phyloP scores from a whole-genome alignment of 2,797 vertebrate species.

The Darevskia nairensis region DNA sequence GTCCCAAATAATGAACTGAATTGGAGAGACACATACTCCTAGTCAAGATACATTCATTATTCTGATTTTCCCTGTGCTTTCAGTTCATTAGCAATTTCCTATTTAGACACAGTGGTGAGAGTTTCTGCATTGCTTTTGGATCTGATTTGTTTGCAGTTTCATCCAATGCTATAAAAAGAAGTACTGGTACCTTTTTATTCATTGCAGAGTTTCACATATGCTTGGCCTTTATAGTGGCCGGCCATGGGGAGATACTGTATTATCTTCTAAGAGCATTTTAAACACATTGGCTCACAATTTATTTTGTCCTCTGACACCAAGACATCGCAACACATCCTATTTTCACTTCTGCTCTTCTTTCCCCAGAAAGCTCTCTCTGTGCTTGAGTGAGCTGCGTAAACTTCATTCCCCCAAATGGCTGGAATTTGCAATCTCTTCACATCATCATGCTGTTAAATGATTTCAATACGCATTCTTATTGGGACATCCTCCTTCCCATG shows the following conservation, averaged over 20 bases:
- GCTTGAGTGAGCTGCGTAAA: conserved; percentile 49
- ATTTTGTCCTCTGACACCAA: conserved; percentile 44
- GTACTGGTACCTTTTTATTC: conserved; percentile 2
- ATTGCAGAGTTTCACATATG: neutral
- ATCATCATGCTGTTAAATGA: conserved; percentile 45
- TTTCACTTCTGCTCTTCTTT: conserved; percentile 32
- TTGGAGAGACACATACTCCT: too few relatives aligned
- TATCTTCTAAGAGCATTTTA: neutral
- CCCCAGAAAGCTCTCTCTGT: conserved; percentile 31
- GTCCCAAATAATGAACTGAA: too few relatives aligned
- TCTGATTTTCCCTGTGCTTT: neutral
- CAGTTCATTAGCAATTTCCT: neutral
- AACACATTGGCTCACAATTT: conserved; percentile 36
- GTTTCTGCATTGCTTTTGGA: neutral
- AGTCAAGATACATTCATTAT: neutral
- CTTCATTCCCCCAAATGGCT: conserved; percentile 36
- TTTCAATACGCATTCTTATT: conserved; percentile 45
- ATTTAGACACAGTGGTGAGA: neutral
- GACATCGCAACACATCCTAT: conserved; percentile 18
- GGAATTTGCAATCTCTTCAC: conserved; percentile 37
- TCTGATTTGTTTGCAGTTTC: neutral
- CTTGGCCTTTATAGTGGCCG: neutral
- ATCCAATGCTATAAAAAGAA: neutral
- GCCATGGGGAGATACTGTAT: neutral
- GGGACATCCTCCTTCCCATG: conserved; percentile 43